phyloP scores from a whole-genome alignment of 2,797 vertebrate species.

The Ptychobarbus kaznakovi region DNA sequence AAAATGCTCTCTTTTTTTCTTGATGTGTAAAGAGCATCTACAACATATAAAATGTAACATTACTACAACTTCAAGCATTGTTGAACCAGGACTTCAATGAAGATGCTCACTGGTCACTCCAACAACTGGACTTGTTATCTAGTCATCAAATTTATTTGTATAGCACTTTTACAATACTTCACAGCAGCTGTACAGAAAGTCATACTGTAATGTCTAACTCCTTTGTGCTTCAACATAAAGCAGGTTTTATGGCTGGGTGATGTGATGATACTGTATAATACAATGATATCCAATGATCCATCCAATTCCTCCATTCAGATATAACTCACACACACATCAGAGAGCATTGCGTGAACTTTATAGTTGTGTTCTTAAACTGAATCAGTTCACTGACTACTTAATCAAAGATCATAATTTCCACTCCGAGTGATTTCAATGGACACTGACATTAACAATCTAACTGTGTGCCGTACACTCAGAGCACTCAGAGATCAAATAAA shows the following conservation, averaged over 20 bases:
- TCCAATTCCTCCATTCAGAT: neutral
- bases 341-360: neutral
- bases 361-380: neutral
- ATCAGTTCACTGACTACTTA: no score
- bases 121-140: neutral
- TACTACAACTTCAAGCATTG: neutral
- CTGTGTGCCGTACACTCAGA: neutral
- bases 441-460: neutral
- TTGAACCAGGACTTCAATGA: neutral
- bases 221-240: neutral
- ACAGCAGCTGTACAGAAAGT: neutral
- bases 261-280: neutral
- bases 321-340: neutral
- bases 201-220: neutral
- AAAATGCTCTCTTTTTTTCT: no score
- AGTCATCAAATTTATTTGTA: neutral
- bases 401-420: neutral
- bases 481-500: neutral
- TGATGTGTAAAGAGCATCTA: neutral
- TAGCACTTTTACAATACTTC: neutral
- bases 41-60: neutral
- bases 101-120: neutral
- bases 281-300: neutral
- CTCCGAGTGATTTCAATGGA: neutral
- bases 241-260: neutral